These are phyloP conservation scores for Arctia plantaginis DNA, from an alignment of 2,888 invertebrate genomes.

Conservation along the genomic window DNA sequence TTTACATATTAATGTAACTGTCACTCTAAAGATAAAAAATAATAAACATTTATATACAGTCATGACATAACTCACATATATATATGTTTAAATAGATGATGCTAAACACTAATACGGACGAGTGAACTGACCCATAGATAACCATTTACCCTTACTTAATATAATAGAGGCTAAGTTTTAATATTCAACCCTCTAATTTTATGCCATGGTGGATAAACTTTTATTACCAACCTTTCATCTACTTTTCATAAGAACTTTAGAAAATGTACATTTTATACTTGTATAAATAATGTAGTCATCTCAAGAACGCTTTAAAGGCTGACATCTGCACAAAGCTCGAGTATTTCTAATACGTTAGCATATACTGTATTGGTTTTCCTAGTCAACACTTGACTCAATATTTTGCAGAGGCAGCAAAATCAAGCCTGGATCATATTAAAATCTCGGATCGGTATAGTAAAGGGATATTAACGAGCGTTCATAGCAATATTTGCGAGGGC, in stretches of 20 bases:
- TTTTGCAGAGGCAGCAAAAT: conserved; percentile 9
- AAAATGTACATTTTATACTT: neutral
- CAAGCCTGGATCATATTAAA: conserved; percentile 22
- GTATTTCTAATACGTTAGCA: neutral
- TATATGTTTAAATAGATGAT: neutral
- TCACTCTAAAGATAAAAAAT: neutral
- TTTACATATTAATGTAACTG: neutral
- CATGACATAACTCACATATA: too few species aligned
- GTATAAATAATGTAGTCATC: neutral
- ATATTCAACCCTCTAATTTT: conserved; percentile 4
- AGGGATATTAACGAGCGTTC: conserved; percentile 36
- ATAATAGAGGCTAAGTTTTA: conserved; percentile 2
- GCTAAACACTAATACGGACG: neutral
- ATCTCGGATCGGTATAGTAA: conserved; percentile 7
- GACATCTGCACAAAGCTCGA: neutral
- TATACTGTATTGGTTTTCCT: neutral
- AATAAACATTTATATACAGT: neutral
- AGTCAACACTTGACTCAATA: neutral
- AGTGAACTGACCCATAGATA: neutral
- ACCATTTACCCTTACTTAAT: neutral
- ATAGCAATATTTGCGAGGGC: conserved; percentile 35
- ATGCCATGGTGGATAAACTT: neutral
- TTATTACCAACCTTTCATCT: neutral
- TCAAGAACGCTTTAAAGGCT: neutral
- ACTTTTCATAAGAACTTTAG: neutral